Conservation (phyloP, 2,888 invertebrate genomes). For the Cerceris ruficornis region DNA sequence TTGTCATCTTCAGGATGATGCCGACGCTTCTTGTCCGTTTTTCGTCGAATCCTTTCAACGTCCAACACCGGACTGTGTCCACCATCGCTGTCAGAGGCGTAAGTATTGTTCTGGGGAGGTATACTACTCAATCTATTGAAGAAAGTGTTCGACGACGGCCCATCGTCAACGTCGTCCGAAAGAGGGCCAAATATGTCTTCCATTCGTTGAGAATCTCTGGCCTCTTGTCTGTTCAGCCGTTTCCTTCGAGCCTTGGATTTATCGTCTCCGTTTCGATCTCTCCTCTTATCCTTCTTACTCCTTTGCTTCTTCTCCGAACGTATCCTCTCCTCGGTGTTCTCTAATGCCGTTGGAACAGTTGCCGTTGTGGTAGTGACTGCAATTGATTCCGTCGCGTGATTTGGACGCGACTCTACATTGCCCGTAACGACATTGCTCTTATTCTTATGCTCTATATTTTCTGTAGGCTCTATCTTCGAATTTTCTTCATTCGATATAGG, state of each 20-base stretch:
- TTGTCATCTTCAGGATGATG: conserved; percentile 87
- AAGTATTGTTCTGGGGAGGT: conserved; percentile 72
- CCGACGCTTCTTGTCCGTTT: conserved; percentile 78
- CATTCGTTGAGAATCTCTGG: conserved; percentile 84
- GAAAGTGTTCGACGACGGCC: conserved; percentile 75
- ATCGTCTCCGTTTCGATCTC: conserved; percentile 78
- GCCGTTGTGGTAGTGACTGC: conserved; percentile 38
- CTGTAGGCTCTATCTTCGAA: conserved; percentile 71
- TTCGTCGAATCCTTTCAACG: conserved; percentile 75
- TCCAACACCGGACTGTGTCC: conserved; percentile 81
- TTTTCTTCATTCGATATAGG: conserved; percentile 82
- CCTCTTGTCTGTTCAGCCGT: conserved; percentile 85
- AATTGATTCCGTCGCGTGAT: conserved; percentile 62
- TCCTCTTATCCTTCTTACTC: conserved; percentile 80
- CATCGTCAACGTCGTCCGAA: conserved; percentile 87
- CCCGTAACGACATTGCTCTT: conserved; percentile 61
- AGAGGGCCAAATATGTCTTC: conserved; percentile 94
- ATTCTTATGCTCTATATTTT: conserved; percentile 69
- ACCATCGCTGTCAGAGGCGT: conserved; percentile 83
- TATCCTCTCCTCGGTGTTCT: conserved; percentile 77
- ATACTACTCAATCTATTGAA: conserved; percentile 74
- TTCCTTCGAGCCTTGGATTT: conserved; percentile 79
- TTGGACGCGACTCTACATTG: conserved; percentile 64
- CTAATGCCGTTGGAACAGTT: conserved; percentile 60
- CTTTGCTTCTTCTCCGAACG: conserved; percentile 81